Conservation (phyloP, 2,113 vertebrate genomes). For the Tachuris rubrigastra region DNA sequence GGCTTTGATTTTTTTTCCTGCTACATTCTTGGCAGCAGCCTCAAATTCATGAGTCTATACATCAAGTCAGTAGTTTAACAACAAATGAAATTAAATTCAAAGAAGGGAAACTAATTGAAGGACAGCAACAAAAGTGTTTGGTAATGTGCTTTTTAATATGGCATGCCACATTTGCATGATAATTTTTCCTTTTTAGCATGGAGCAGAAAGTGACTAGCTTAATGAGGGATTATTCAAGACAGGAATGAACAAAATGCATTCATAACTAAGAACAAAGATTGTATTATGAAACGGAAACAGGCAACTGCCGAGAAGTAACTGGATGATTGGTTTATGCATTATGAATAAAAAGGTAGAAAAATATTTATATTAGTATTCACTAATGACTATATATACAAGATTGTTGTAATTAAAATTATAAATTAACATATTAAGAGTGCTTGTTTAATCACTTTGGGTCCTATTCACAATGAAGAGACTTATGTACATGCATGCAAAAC, state of each 20-base stretch:
- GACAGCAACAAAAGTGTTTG: conserved; percentile 79
- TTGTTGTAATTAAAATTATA: conserved; percentile 84
- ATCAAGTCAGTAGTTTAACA: conserved; percentile 81
- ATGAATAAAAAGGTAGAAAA: conserved; percentile 83
- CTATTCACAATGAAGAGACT: conserved; percentile 71
- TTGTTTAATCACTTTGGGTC: conserved; percentile 81
- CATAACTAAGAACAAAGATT: conserved; percentile 83
- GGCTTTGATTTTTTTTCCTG: conserved; percentile 70
- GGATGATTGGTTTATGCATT: conserved; percentile 82
- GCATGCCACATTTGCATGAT: conserved; percentile 80
- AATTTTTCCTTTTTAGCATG: conserved; percentile 82
- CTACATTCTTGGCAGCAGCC: conserved; percentile 73
- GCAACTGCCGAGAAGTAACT: conserved; percentile 76
- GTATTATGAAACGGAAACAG: conserved; percentile 77
- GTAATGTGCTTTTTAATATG: conserved; percentile 81
- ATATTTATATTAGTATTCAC: conserved; percentile 85
- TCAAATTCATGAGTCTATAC: conserved; percentile 77
- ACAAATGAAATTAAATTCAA: conserved; percentile 84
- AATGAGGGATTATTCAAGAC: conserved; percentile 84
- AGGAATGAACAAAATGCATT: conserved; percentile 80
- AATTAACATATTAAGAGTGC: conserved; percentile 84
- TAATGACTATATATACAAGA: conserved; percentile 83
- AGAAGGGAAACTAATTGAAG: conserved; percentile 83
- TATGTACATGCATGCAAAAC: conserved; percentile 75
- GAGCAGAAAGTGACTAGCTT: conserved; percentile 81